phyloP scores from a whole-genome alignment of 1,140 invertebrate species.

The Ceratina japonica region DNA sequence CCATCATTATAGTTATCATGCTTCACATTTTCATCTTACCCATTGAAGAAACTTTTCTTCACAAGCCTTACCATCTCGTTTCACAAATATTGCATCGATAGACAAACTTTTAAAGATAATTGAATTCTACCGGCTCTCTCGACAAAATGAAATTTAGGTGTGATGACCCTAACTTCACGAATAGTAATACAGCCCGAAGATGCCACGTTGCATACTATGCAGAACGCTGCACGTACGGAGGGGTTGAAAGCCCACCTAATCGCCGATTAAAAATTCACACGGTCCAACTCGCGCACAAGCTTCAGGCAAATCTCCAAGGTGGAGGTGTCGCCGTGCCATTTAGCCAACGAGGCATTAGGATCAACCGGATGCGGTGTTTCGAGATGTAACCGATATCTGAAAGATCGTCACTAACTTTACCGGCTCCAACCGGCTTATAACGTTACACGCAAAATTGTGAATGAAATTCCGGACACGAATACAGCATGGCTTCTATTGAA shows the following conservation, averaged over 20 bases:
- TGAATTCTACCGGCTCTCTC: not conserved
- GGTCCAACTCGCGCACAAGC: constrained; percentile 88
- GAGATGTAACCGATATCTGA: constrained; percentile 84
- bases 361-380: constrained; percentile 89
- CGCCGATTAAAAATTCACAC: constrained; percentile 87
- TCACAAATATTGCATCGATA: not conserved
- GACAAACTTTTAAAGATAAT: not conserved
- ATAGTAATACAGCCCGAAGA: not conserved
- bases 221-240: not conserved
- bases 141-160: not conserved
- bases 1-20: not conserved
- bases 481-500: too few species aligned
- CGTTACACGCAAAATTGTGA: constrained; percentile 48
- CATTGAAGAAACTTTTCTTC: not conserved
- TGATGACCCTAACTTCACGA: not conserved
- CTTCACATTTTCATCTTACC: not conserved
- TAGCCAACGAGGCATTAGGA: constrained; percentile 88
- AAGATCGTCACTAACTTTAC: constrained; percentile 49
- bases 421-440: constrained; percentile 30
- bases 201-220: not conserved
- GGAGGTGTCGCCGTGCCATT: constrained; percentile 86
- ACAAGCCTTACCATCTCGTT: not conserved
- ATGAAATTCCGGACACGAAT: constrained; percentile 21
- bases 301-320: constrained; percentile 85
- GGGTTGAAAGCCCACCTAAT: constrained; percentile 6